These are phyloP conservation scores for Miniopterus natalensis DNA, from an alignment of 2,113 vertebrate species.

Conservation along the genomic window DNA sequence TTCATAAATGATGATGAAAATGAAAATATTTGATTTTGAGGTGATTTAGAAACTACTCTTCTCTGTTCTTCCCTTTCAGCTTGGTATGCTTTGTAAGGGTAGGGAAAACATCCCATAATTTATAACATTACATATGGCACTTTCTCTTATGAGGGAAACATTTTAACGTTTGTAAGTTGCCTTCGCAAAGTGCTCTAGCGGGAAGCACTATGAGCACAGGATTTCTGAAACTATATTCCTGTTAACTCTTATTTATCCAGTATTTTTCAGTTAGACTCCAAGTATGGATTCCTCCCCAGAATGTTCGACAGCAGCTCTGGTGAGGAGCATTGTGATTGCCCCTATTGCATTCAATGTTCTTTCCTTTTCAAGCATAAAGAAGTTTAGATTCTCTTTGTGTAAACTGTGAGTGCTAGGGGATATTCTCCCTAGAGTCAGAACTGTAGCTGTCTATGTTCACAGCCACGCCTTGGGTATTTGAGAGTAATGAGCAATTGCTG, in stretches of 20 bases:
- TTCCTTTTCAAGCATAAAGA: constrained; percentile 46
- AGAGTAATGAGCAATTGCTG: background rate
- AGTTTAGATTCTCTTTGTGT: constrained; percentile 16
- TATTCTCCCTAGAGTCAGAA: background rate
- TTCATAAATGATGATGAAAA: constrained; percentile 64
- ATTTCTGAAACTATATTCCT: constrained; percentile 45
- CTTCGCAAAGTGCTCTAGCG: background rate
- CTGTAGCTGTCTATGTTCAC: background rate
- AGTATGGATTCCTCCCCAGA: background rate
- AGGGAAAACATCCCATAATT: background rate
- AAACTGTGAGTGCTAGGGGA: background rate
- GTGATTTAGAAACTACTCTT: constrained; percentile 18
- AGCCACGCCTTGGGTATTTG: constrained; percentile 28
- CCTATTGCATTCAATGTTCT: background rate
- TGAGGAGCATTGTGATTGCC: background rate
- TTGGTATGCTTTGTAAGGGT: constrained; percentile 8
- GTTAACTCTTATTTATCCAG: background rate
- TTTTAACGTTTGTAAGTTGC: constrained; percentile 45
- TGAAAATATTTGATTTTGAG: constrained; percentile 62
- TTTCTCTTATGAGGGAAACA: constrained; percentile 15
- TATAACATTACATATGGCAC: background rate
- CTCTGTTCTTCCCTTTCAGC: background rate
- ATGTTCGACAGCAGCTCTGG: constrained; percentile 7
- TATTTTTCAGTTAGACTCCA: constrained; percentile 29
- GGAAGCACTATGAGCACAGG: background rate